Base-by-base conservation (phyloP, 2,888 invertebrate species). In the Merodon equestris region DNA sequence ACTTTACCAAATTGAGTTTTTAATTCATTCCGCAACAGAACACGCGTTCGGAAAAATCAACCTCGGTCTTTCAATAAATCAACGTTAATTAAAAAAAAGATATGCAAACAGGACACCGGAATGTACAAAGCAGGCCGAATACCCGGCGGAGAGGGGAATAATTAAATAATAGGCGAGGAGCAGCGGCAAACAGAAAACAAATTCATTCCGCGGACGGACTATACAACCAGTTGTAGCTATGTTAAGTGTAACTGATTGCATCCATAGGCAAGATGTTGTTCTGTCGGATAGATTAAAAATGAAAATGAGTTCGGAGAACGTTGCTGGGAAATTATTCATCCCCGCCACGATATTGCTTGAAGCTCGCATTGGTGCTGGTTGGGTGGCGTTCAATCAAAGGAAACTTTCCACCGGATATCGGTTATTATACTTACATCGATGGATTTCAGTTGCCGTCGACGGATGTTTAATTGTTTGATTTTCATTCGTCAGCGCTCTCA, bases 61-160 rank as follows among this genome's bases (percentile, higher is more conserved):
- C 73, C 56, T 63, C 63, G 44, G 66, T 44, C 61, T 73, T 73
- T 79, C 73, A 73, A 73, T 79, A 68, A 79, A 79, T 73, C 72
- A 73, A 48, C 77, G 73, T 79, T 79, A 79, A 79, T 79, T 79
- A 79, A 79, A 79, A 79, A 79, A 79, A n/a, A n/a, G n/a, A 73
- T 79, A 79, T 79, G 77, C 77, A 79, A 79, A 79, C 77, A 79
- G 77, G 73, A 79, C 77, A 73, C 53, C 47, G 72, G 18, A 58
- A 67, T n/a, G 27, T 27, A 48, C 47, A 34, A 40, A 57, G 42
- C 56, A 36, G 45, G 45, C 56, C 10, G 9, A 40, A 1, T 36
- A 42, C 34, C 12, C 13, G 50, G 17, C 14, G 19, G 3, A 38
- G 15, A 27, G 5, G 7, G 15, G 73, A 77, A 68, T 68, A 63